Base-by-base conservation (phyloP, 2,888 invertebrate genomes). In the Drosophila fungiperda region DNA sequence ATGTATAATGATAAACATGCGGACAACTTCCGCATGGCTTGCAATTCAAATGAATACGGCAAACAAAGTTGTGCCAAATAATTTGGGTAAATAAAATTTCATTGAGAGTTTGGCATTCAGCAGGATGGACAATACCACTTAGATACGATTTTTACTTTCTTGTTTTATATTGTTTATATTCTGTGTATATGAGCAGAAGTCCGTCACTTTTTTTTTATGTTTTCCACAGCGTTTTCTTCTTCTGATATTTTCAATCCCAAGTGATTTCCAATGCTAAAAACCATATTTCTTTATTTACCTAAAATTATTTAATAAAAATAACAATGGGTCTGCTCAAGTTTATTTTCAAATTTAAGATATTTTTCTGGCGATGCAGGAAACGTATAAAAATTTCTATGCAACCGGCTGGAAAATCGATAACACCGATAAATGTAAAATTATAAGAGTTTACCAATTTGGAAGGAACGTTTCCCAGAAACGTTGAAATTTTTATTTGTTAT, bases 11-110 rank as follows among this genome's bases (percentile, higher is more conserved):
- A 29, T 49, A 6, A n/a, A 26, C 17, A 57, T 53, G 73, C 53
- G 52, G 42, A 26, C 54, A 52, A 61, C 84, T 83, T 87, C 82
- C 84, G 84, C 87, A 58, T 87, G 78, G 73, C 57, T 76, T 59
- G 61, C 60, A 63, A 35, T 57, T 63, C 68, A 80, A 81, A 82
- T 84, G 64, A 73, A 54, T 73, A 87, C 53, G 38, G 79, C 71
- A 87, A 83, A 83, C 59, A 87, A 40, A 50, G 67, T 68, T 83
- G 80, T 83, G 83, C 68, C 83, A 83, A 86, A 83, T 80, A 73
- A 36, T 68, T 76, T 59, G 29, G 38, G 84, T 62, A 87, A 83
- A 87, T 57, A 87, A 42, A 48, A 50, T 57, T 68, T 78, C 75
- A 83, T 87, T 83, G 65, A 73, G 68, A 66, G 40, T 52, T 57